A percentile compares a stretch with the other conserved stretches of the same genome.
These are phyloP conservation scores for Ischnus inquisitorius DNA, from an alignment of 2,888 invertebrate species.

Conservation along the genomic window DNA sequence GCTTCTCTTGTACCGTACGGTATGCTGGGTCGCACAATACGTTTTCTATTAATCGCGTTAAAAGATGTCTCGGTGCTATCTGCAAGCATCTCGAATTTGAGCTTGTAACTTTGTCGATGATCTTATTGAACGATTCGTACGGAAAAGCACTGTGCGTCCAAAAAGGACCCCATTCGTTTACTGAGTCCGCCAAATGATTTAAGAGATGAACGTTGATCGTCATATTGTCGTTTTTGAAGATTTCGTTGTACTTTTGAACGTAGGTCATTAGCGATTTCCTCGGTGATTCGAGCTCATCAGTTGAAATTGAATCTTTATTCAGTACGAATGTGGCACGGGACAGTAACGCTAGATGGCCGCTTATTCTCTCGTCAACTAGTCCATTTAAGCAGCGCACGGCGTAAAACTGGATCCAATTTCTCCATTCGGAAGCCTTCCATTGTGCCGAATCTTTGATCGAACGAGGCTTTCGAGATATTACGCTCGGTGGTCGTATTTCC, in stretches of 20 bases:
- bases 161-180: conserved; percentile 43
- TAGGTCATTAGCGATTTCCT: too few species aligned
- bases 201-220: conserved; percentile 51
- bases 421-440: conserved; percentile 51
- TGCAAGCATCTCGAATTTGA: conserved; percentile 14
- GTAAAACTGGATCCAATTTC: too few species aligned
- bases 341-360: conserved; percentile 33
- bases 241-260: too few species aligned
- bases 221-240: too few species aligned
- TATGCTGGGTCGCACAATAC: neutral
- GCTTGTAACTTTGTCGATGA: conserved; percentile 38
- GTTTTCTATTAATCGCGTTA: conserved; percentile 16
- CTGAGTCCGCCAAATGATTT: conserved; percentile 36
- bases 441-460: conserved; percentile 53
- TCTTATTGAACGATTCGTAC: conserved; percentile 48
- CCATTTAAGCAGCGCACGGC: conserved; percentile 37
- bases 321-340: conserved; percentile 35
- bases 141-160: conserved; percentile 48
- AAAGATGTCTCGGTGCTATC: conserved; percentile 20
- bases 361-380: conserved; percentile 36
- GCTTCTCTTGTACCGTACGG: too few species aligned
- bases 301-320: conserved; percentile 37
- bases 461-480: conserved; percentile 23
- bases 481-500: conserved; percentile 6
- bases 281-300: conserved; percentile 31